Base-by-base conservation (phyloP, 2,797 vertebrate species). In the Arrhamphus sclerolepis region DNA sequence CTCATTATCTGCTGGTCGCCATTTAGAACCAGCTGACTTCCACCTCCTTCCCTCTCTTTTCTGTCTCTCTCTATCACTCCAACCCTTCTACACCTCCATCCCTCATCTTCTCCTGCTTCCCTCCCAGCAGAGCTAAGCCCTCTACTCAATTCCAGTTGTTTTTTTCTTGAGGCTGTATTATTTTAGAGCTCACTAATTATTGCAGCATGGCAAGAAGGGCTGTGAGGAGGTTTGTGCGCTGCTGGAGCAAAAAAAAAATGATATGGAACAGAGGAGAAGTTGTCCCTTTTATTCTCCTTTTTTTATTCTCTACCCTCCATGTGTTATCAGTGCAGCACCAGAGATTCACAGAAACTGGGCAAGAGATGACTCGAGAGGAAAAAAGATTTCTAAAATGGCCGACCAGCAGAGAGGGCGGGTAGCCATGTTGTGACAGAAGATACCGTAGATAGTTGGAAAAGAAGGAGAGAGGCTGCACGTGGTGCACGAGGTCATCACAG, bases 141-240 rank as follows among this genome's bases (percentile, higher is more conserved):
- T 78, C 61, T 70, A 68, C 74, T 78, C 77, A 53, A 77, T 66
- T 83, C 75, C 75, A 79, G 74, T 83, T 89, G 78, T 84, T 89
- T 87, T 84, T 89, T 87, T 83, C 86, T 84, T 4, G 38, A 66
- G 79, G 88, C 86, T 85, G 70, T 84, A 84, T 86, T 89, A 89
- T 90, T 87, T 88, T 77, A 76, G 85, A 61, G 48, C 77, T 82
- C 76, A 76, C 84, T 90, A 90, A 92, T 90, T 89, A 92, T 89
- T 81, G 49, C 81, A 77, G 88, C 83, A 70, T 63, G 75, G 82
- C 72, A 70, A 81, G 62, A 47, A 75, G 66, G 82, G 80, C 80
- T 84, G 78, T 79, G 71, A 81, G 75, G 80, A 69, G 77, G 72
- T n/a, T 54, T 72, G 70, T 59, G 55, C 18, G 70, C 68, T 17